Percentiles rank a stretch among this genome's conserved stretches.
phyloP scores from a whole-genome alignment of 2,113 vertebrate genomes.

The Amblyopsis rosae region DNA sequence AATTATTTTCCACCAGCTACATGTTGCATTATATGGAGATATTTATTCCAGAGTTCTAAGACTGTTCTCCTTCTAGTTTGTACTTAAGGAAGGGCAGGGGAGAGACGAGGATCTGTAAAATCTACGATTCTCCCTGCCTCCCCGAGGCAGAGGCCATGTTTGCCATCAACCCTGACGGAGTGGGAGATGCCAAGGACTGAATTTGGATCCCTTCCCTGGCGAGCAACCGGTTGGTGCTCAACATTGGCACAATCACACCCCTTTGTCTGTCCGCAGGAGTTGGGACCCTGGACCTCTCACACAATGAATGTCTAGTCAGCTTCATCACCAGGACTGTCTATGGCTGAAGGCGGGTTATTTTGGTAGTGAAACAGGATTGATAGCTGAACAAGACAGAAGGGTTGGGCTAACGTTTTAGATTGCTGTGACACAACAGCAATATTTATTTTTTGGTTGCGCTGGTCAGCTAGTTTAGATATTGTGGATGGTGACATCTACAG shows the following conservation, averaged over 20 bases:
- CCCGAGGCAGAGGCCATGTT: constrained; percentile 92
- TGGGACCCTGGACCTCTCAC: not conserved
- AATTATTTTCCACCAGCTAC: not conserved
- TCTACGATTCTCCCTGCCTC: constrained; percentile 90
- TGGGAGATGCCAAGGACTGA: constrained; percentile 90
- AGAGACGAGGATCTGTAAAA: constrained; percentile 92
- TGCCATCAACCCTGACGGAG: constrained; percentile 87
- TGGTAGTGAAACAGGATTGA: not conserved
- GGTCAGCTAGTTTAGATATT: not conserved
- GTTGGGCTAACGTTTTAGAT: not conserved
- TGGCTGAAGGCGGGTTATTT: not conserved
- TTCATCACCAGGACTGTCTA: not conserved
- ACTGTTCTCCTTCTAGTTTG: constrained; percentile 66
- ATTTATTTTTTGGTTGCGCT: not conserved
- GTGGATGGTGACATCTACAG: not conserved
- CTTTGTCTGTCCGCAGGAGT: not conserved
- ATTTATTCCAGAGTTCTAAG: not conserved
- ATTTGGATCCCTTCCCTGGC: not conserved
- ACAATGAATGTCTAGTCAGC: no score
- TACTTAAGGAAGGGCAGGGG: constrained; percentile 88
- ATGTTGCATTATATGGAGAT: not conserved
- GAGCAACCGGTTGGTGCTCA: not conserved
- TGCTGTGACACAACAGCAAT: not conserved
- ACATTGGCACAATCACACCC: no score
- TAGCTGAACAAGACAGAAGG: not conserved